These are phyloP conservation scores for Pristionchus entomophagus DNA, from an alignment of 2,888 invertebrate genomes.

Conservation along the genomic window DNA sequence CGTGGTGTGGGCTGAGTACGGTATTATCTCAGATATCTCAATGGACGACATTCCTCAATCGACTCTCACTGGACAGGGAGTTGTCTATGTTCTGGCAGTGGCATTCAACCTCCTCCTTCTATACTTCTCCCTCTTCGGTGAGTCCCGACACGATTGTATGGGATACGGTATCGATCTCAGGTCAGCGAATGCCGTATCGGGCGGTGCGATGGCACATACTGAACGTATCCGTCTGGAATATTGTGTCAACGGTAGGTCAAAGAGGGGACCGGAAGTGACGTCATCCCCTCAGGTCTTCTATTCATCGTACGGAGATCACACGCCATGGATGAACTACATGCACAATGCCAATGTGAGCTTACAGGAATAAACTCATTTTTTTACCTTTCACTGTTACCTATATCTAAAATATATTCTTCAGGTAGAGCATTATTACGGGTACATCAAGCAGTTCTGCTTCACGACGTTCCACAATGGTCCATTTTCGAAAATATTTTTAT, in stretches of 20 bases:
- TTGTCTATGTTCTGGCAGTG: not conserved
- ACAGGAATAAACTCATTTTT: too few species aligned
- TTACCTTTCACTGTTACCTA: too few species aligned
- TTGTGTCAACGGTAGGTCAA: not conserved
- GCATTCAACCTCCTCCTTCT: conserved; percentile 3
- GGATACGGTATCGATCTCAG: not conserved
- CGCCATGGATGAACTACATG: conserved; percentile 19
- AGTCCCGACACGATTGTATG: not conserved
- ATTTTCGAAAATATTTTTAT: not conserved
- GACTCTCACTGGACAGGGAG: conserved; percentile 14
- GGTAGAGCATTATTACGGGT: not conserved
- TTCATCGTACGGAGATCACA: conserved; percentile 25
- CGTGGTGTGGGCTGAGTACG: not conserved
- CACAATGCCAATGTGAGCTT: conserved; percentile 2
- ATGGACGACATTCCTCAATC: not conserved
- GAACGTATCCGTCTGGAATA: conserved; percentile 36
- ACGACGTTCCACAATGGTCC: conserved; percentile 26
- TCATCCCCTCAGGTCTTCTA: not conserved
- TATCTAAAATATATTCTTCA: not conserved
- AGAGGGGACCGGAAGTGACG: not conserved
- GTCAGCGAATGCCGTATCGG: conserved; percentile 22
- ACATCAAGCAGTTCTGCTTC: conserved; percentile 42
- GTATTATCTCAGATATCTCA: not conserved
- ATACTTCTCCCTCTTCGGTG: conserved; percentile 39
- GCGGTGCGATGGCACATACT: conserved; percentile 33